These are phyloP conservation scores for Coboldia fuscipes DNA, from an alignment of 1,140 invertebrate species.

Conservation along the genomic window DNA sequence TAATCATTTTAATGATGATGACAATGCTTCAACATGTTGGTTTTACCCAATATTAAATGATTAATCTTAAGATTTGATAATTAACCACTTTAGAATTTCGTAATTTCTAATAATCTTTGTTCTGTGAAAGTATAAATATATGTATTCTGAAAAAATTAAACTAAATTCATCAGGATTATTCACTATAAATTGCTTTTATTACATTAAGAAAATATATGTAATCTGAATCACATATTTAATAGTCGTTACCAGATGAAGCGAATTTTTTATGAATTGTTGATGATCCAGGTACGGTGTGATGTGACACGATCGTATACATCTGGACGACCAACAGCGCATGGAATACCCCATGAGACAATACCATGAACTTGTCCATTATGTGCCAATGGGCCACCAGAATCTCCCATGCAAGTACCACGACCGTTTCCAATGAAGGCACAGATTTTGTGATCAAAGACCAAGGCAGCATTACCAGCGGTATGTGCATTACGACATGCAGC, in stretches of 20 bases:
- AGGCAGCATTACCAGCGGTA: background rate
- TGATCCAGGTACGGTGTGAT: background rate
- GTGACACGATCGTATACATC: conserved; percentile 36
- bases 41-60: no score
- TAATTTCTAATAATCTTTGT: no score
- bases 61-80: no score
- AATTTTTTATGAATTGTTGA: background rate
- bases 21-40: no score
- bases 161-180: background rate
- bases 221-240: background rate
- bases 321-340: no score
- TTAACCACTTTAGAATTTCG: no score
- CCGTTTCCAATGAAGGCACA: background rate
- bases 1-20: no score
- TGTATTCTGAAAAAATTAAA: background rate
- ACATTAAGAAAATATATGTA: background rate
- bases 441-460: conserved; percentile 1
- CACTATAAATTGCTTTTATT: background rate
- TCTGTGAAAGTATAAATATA: no score
- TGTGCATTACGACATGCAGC: background rate
- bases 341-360: no score
- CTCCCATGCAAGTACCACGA: conserved; percentile 7
- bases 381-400: conserved; percentile 23
- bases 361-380: conserved; percentile 22
- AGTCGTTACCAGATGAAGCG: background rate